Evolutionary conservation across 2,888 invertebrate species (phyloP).

Genomic region (Euplagia quadripunctaria): DNA sequence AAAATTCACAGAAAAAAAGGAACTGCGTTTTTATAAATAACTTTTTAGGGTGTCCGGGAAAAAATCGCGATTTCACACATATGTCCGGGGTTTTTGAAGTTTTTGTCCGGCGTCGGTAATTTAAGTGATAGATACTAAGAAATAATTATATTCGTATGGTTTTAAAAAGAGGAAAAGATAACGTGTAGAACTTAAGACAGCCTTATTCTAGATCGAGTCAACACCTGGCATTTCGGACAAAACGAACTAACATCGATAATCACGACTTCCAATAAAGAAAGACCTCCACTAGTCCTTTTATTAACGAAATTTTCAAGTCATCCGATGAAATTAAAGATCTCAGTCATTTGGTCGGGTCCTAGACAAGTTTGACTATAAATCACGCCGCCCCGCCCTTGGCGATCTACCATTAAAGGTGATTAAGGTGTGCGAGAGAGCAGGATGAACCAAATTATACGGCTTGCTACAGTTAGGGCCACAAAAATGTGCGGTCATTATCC

Average conservation of each 20-base stretch:
- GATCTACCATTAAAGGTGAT: slow-evolving; percentile 77
- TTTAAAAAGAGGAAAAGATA: slow-evolving; percentile 15
- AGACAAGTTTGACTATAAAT: slow-evolving; percentile 71
- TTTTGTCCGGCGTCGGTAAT: too few relatives aligned
- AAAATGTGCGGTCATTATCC: slow-evolving; percentile 76
- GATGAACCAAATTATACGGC: slow-evolving; percentile 82
- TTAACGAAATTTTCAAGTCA: slow-evolving; percentile 19
- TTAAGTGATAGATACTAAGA: too few relatives aligned
- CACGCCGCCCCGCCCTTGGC: slow-evolving; percentile 66
- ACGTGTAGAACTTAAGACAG: slow-evolving; percentile 18
- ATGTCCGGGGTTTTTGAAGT: too few relatives aligned
- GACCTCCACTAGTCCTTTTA: slow-evolving; percentile 26
- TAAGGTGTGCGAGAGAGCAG: slow-evolving; percentile 73
- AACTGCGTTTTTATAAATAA: too few relatives aligned
- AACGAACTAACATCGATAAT: slow-evolving; percentile 26
- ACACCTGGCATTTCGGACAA: slow-evolving; percentile 42
- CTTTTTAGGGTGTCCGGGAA: too few relatives aligned
- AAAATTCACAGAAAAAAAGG: too few relatives aligned
- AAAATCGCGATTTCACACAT: too few relatives aligned
- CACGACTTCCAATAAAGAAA: slow-evolving; percentile 28
- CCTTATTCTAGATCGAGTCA: slow-evolving; percentile 40
- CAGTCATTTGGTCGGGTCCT: slow-evolving; percentile 51
- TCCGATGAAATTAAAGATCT: slow-evolving; percentile 42
- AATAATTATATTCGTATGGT: not conserved
- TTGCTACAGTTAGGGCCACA: slow-evolving; percentile 65